Evolutionary conservation across 2,113 vertebrate genomes (phyloP), one percentile per base, ranked within the genome.

Genomic region (Dasyornis broadbenti): DNA sequence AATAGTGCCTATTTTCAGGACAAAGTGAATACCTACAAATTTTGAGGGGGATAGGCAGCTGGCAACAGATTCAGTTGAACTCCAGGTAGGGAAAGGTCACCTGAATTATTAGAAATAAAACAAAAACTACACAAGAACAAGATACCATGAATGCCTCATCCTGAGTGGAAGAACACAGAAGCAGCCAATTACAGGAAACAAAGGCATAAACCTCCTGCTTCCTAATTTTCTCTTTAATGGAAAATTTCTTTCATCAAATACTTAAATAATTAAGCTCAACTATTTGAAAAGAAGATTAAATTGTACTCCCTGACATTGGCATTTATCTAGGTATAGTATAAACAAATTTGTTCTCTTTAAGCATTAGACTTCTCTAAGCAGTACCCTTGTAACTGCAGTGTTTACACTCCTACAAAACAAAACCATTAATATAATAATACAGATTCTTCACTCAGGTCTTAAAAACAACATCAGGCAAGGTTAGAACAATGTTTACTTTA

Each of bases 401-500:
- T 91, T 95, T 91, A 84, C 49, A 76, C 11, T 82, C 59, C 53
- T 53, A 72, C 69, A 82, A 91, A 95, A 95, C 72, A 91, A 95
- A 95, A 30, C n/a, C 70, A 77, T 80, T 53, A 92, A 81, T 66
- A 73, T 57, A 50, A 76, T 57, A 94, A 90, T n/a, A 77, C 26
- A 83, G 31, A 92, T 84, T 77, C 56, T 84, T 84, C 56, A 64
- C 65, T 79, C 35, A 24, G 64, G 68, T 75, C 39, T 54, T 23
- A 83, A 88, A 87, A 66, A 28, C 37, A 80, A 39, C 23, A 70
- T 31, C 23, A 71, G 82, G 52, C 54, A 64, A 84, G 86, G 56
- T 68, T 64, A 78, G 70, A 82, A 79, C 52, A 91, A 85, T n/a
- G 81, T 92, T 95, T 94, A 87, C 69, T 75, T 76, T 93, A 92